phyloP scores from a whole-genome alignment of 2,888 invertebrate genomes.

The Desoria tigrina region DNA sequence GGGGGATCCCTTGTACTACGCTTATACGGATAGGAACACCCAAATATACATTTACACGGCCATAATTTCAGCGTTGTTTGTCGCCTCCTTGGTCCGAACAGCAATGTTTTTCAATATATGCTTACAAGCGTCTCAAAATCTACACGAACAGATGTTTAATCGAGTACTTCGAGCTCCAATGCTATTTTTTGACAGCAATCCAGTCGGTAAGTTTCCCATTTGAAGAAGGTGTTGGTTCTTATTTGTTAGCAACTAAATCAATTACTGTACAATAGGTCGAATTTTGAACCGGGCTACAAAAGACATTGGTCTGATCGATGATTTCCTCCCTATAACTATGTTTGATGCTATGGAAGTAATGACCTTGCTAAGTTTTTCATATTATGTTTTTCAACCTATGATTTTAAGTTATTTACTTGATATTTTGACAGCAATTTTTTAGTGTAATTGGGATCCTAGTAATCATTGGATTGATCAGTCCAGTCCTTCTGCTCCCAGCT shows the following conservation, averaged over 20 bases:
- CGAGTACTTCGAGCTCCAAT: constrained; percentile 77
- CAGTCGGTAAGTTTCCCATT: constrained; percentile 67
- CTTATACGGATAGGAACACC: constrained; percentile 30
- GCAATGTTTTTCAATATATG: constrained; percentile 73
- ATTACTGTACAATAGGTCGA: constrained; percentile 61
- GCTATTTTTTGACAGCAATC: constrained; percentile 85
- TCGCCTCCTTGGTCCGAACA: constrained; percentile 67
- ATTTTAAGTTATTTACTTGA: background rate
- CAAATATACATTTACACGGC: constrained; percentile 57
- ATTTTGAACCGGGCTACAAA: constrained; percentile 82
- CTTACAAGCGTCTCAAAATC: constrained; percentile 72
- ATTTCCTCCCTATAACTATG: constrained; percentile 64
- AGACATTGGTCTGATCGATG: constrained; percentile 77
- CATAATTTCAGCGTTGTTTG: constrained; percentile 58
- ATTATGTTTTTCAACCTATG: background rate
- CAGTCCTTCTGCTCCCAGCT: constrained; percentile 61
- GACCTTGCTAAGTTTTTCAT: background rate
- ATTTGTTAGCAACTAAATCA: no score
- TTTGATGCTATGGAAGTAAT: constrained; percentile 26
- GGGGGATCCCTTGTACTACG: constrained; percentile 20
- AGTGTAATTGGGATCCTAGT: constrained; percentile 63
- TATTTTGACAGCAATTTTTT: constrained; percentile 62
- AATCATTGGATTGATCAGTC: constrained; percentile 58
- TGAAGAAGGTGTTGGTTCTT: background rate
- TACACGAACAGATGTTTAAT: constrained; percentile 84